phyloP scores from a whole-genome alignment of 2,888 invertebrate genomes.

The Drosophila monieri region DNA sequence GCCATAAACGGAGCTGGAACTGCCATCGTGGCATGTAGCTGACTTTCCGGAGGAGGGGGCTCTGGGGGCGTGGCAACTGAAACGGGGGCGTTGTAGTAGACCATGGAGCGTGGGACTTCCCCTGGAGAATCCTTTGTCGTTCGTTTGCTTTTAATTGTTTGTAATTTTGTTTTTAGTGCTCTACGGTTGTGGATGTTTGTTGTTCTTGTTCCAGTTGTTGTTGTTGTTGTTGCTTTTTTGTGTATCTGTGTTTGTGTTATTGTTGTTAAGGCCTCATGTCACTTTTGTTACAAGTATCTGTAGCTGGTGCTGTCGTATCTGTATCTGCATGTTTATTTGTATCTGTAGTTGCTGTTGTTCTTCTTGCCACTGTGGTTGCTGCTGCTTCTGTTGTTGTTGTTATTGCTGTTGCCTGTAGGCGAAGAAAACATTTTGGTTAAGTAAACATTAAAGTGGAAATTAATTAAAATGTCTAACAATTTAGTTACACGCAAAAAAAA shows the following conservation, averaged over 20 bases:
- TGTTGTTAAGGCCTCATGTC: conserved; percentile 76
- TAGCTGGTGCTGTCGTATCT: conserved; percentile 41
- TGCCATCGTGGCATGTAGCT: conserved; percentile 32
- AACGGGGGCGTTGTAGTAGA: neutral
- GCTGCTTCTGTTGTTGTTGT: conserved; percentile 27
- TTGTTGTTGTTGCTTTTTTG: conserved; percentile 29
- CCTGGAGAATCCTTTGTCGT: conserved; percentile 49
- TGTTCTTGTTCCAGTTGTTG: conserved; percentile 21
- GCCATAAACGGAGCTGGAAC: conserved; percentile 46
- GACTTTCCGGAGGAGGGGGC: conserved; percentile 4
- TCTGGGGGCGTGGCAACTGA: conserved; percentile 14
- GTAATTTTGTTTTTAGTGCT: conserved; percentile 74
- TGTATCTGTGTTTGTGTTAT: conserved; percentile 39
- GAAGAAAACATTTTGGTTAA: conserved; percentile 42
- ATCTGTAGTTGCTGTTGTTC: conserved; percentile 17
- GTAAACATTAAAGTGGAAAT: conserved; percentile 51
- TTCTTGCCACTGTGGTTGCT: conserved; percentile 14
- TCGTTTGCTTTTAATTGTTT: conserved; percentile 67
- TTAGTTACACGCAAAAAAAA: conserved; percentile 30
- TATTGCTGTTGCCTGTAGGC: conserved; percentile 46
- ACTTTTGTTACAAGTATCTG: conserved; percentile 68
- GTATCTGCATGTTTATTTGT: conserved; percentile 30
- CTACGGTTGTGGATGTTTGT: conserved; percentile 27
- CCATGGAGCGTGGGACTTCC: neutral
- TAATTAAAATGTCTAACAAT: conserved; percentile 53